Base-by-base conservation (phyloP, 2,113 vertebrate genomes). In the Protomyctophum bolini region DNA sequence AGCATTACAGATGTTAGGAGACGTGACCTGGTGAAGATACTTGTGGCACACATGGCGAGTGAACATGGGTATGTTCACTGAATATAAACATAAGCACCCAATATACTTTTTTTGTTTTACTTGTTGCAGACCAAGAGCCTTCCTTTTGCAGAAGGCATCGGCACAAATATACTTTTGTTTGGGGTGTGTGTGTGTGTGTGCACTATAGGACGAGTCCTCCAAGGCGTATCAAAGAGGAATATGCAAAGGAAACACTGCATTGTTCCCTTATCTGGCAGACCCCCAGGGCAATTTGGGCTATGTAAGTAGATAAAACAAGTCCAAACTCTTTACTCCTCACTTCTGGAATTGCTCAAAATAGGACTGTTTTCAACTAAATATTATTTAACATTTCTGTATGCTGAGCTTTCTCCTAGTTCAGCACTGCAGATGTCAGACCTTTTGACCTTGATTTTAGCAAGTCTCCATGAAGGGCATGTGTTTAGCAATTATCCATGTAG, bases 41-140 rank as follows among this genome's bases (percentile, higher is more conserved):
- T n/a, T n/a, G n/a, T n/a, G n/a, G n/a, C n/a, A n/a, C n/a, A n/a
- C n/a, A n/a, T n/a, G n/a, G n/a, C n/a, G n/a, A n/a, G 54, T 72
- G 80, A 77, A 77, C 70, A 77, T 82, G 74, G 79, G 67, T 77
- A 65, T 55, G 61, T 50, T 73, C 10, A 55, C 10, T n/a, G n/a
- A n/a, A 45, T 12, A 4, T 67, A 9, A 57, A 15, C 2, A 2
- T 48, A 59, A 28, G 29, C 10, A 45, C 47, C 56, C 51, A 45
- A 57, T 12, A 15, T 3, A 21, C 14, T 21, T 15, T 14, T 56
- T 56, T 56, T 7, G 51, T 12, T 52, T 52, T 10, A 52, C 14
- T 56, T 15, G 12, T 2, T 11, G 55, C 55, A 56, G n/a, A 15
- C 14, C 55, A 15, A 56, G n/a, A 56, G 6, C 55, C 55, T 6